Base-by-base conservation (phyloP, 92 coral and sea anemone species). In the Siderastrea radians region DNA sequence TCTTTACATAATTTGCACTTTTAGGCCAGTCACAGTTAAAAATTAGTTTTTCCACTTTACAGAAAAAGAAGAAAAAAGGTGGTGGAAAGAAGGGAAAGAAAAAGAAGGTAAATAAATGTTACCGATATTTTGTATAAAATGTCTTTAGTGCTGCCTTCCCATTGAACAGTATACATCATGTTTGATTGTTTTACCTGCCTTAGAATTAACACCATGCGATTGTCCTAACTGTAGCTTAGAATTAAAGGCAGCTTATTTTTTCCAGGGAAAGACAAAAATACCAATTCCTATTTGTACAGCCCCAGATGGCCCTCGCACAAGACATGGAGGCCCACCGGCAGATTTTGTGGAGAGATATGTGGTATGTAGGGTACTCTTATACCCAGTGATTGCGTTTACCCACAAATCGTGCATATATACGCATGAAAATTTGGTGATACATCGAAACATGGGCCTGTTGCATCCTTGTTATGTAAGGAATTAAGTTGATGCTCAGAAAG, bases 231-330 rank as follows among this genome's bases (percentile, higher is more conserved):
- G 38, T 26, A 26, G 38, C 38, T 26, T 26, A 26, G 38, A 26
- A 26, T 26, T 26, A 26, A 26, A 26, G 38, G 38, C 38, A 26
- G 38, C 38, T 26, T 26, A 26, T 26, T 16, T 66, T 75, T 73
- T 72, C 16, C 68, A 96, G 98, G 99, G 99, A 47, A 97, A 97
- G 82, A 97, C 99, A 15, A 97, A 97, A 89, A 79, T 97, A 52
- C 98, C 98, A n/a, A 92, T 97, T 51, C 99, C 99, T 11, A 97
- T 97, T 53, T 97, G 99, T 91, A 97, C 99, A 80, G 99, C 99
- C 47, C 99, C 99, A 26, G 99, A 95, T 68, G 99, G 98, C 6
- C 99, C 99, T 12, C 92, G 99, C 64, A 88, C 98, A 54, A 86
- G 87, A 82, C 95, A 97, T 64, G 99, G 99, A 15, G 98, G 99